phyloP scores from a whole-genome alignment of 2,797 vertebrate species.

The Megalops cyprinoides region DNA sequence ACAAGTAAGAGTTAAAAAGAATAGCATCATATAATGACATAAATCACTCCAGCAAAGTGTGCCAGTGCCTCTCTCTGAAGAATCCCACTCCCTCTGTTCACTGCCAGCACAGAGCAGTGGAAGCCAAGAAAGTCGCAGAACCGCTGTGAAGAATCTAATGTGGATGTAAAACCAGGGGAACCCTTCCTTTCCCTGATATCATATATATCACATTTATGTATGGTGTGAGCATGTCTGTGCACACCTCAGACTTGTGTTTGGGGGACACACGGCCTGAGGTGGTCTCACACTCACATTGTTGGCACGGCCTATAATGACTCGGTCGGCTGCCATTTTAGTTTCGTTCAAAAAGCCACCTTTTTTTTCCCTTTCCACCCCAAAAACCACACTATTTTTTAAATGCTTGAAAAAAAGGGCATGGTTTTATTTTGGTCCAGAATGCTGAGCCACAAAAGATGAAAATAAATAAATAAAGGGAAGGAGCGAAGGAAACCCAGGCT shows the following conservation, averaged over 20 bases:
- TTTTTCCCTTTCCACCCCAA: slow-evolving; percentile 14
- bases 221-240: not conserved
- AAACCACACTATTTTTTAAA: slow-evolving; percentile 36
- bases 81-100: not conserved
- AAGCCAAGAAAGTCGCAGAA: slow-evolving; percentile 46
- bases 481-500: slow-evolving; percentile 37
- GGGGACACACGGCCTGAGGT: not conserved
- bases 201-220: not conserved
- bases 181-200: not conserved
- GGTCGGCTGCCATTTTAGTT: not conserved
- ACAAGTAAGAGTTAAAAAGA: not conserved
- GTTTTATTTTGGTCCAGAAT: slow-evolving; percentile 32
- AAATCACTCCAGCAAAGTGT: not conserved
- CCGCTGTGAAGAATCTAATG: slow-evolving; percentile 47
- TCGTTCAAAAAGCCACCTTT: slow-evolving; percentile 27
- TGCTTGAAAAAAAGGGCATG: slow-evolving; percentile 12
- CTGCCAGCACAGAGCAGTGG: not conserved
- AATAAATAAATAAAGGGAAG: slow-evolving; percentile 46
- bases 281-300: not conserved
- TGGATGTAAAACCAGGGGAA: not conserved
- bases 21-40: not conserved
- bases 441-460: slow-evolving; percentile 27
- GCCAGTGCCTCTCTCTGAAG: not conserved
- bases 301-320: not conserved
- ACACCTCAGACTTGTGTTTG: not conserved